A percentile compares a stretch with the other conserved stretches of the same genome.
Conservation (phyloP, 2,797 vertebrate species). For the Crenichthys baileyi region DNA sequence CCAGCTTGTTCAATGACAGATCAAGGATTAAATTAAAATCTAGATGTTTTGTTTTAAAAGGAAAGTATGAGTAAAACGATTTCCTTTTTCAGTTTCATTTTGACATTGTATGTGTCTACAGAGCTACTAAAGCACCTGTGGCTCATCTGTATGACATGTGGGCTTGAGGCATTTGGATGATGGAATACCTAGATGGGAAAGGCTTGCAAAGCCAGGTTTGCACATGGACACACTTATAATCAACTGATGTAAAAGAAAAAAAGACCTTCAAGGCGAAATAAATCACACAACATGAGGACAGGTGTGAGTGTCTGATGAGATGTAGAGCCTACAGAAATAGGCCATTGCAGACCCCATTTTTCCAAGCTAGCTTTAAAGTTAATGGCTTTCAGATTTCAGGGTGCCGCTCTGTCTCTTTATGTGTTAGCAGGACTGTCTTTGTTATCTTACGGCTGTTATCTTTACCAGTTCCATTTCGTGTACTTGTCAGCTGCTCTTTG, state of each 20-base stretch:
- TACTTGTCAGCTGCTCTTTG: slow-evolving; percentile 19
- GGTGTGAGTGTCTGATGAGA: slow-evolving; percentile 72
- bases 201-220: slow-evolving; percentile 30
- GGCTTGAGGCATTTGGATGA: slow-evolving; percentile 53
- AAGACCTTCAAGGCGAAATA: slow-evolving; percentile 65
- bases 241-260: slow-evolving; percentile 43
- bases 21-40: neutral
- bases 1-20: neutral
- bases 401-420: slow-evolving; percentile 56
- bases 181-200: slow-evolving; percentile 47
- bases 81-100: slow-evolving; percentile 47
- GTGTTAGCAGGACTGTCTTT: slow-evolving; percentile 65
- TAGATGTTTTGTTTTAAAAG: neutral
- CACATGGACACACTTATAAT: slow-evolving; percentile 47
- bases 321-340: slow-evolving; percentile 79
- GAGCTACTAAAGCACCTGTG: slow-evolving; percentile 66
- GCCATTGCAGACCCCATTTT: slow-evolving; percentile 72
- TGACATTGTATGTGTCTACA: slow-evolving; percentile 52
- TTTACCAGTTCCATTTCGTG: slow-evolving; percentile 51
- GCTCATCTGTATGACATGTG: slow-evolving; percentile 66
- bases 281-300: slow-evolving; percentile 72
- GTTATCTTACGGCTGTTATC: slow-evolving; percentile 61
- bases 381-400: slow-evolving; percentile 74
- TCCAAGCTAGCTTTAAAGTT: slow-evolving; percentile 61
- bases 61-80: neutral